Base-by-base conservation (phyloP, 1,140 invertebrate species). In the Drosophila athabasca region DNA sequence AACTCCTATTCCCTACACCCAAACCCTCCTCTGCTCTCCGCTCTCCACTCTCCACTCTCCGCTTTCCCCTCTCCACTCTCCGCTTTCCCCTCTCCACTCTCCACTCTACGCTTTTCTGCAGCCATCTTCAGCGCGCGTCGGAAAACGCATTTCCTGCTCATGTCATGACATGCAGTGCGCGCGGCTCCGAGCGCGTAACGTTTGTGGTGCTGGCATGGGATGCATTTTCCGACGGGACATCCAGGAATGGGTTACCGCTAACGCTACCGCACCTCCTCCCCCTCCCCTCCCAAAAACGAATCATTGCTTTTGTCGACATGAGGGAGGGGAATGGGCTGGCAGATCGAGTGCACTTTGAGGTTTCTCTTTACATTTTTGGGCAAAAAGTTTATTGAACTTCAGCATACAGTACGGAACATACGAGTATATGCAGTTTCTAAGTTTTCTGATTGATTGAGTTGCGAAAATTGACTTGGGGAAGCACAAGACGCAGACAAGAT, bases 61-160 rank as follows among this genome's bases (percentile, higher is more conserved):
- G n/a, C n/a, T n/a, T n/a, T n/a, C n/a, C n/a, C n/a, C n/a, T n/a
- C n/a, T n/a, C n/a, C n/a, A n/a, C n/a, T n/a, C n/a, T n/a, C n/a
- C n/a, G n/a, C n/a, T n/a, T n/a, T n/a, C n/a, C n/a, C n/a, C n/a
- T n/a, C n/a, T n/a, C n/a, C n/a, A n/a, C n/a, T n/a, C 43, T 26
- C 24, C 17, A 19, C 17, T 19, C 17, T 19, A 19, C 17, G 24
- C 24, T 26, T 26, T 26, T 26, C 17, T 2, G 6, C 29, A 53
- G 41, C 46, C 61, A 74, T 74, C 71, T 59, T 73, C 13, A 46
- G 48, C 19, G 70, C 60, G 76, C 66, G 68, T 71, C 64, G 69
- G 81, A 78, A 88, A 87, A 87, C 83, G 83, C 83, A 87, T 87
- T 87, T 87, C 82, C 82, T 88, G 82, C 83, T 83, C 75, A 76